phyloP scores from a whole-genome alignment of 2,113 vertebrate species.

The Morone saxatilis region DNA sequence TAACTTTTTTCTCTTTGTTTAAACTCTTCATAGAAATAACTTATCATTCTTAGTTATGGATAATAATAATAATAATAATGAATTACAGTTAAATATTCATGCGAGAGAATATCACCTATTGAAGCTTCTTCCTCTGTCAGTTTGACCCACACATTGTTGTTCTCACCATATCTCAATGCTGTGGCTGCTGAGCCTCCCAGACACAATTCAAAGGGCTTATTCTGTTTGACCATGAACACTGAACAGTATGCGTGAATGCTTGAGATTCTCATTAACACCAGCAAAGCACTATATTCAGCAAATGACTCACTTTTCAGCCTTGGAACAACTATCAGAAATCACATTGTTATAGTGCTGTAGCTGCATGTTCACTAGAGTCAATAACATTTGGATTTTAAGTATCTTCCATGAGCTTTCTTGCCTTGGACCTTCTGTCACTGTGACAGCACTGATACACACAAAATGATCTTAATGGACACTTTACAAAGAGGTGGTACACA shows the following conservation, averaged over 20 bases:
- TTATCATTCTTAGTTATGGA: slow-evolving; percentile 12
- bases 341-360: background rate
- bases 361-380: background rate
- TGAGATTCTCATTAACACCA: slow-evolving; percentile 31
- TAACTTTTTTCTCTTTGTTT: background rate
- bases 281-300: slow-evolving; percentile 8
- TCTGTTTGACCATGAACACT: slow-evolving; percentile 52
- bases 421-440: background rate
- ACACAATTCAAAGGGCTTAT: slow-evolving; percentile 7
- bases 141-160: slow-evolving; percentile 24
- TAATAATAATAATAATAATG: slow-evolving; percentile 20
- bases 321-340: background rate
- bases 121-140: background rate
- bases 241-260: slow-evolving; percentile 10
- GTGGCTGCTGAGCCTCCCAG: slow-evolving; percentile 10
- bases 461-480: background rate
- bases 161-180: background rate
- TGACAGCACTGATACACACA: background rate
- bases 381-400: background rate
- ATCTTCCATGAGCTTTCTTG: background rate
- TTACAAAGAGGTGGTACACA: background rate
- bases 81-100: slow-evolving; percentile 40
- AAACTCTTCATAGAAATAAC: background rate
- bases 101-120: background rate
- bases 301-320: slow-evolving; percentile 8